A percentile compares a stretch with the other conserved stretches of the same genome.
These are phyloP conservation scores for Mesochorus sp. DNA, from an alignment of 2,888 invertebrate species.

Conservation along the genomic window DNA sequence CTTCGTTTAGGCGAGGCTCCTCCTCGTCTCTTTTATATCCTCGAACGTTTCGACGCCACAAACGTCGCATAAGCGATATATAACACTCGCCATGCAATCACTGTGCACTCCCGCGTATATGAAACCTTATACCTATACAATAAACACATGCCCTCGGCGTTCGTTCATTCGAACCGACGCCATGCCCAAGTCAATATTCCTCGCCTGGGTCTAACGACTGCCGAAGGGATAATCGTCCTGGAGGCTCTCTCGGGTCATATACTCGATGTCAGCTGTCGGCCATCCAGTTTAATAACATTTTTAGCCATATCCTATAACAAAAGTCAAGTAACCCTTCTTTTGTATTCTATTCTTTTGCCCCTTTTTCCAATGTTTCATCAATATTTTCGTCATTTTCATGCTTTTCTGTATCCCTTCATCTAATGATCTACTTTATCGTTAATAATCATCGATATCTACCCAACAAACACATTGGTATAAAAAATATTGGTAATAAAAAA, in stretches of 20 bases:
- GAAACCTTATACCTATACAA: background rate
- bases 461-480: no score
- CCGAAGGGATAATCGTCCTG: constrained; percentile 35
- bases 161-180: constrained; percentile 11
- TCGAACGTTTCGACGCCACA: constrained; percentile 1
- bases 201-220: constrained; percentile 45
- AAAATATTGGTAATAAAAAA: no score
- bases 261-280: constrained; percentile 3
- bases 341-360: background rate
- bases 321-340: background rate
- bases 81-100: constrained; percentile 3
- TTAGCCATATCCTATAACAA: background rate
- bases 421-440: no score
- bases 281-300: constrained; percentile 24
- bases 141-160: background rate
- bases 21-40: constrained; percentile 36
- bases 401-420: no score
- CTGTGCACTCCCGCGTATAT: background rate
- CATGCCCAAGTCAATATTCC: constrained; percentile 31
- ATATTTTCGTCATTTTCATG: no score
- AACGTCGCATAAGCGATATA: background rate
- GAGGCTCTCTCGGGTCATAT: background rate
- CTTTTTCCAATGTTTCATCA: no score
- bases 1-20: background rate
- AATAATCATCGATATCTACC: no score